Evolutionary conservation across 2,797 vertebrate species (phyloP).

Genomic region (Clarias pachynema): DNA sequence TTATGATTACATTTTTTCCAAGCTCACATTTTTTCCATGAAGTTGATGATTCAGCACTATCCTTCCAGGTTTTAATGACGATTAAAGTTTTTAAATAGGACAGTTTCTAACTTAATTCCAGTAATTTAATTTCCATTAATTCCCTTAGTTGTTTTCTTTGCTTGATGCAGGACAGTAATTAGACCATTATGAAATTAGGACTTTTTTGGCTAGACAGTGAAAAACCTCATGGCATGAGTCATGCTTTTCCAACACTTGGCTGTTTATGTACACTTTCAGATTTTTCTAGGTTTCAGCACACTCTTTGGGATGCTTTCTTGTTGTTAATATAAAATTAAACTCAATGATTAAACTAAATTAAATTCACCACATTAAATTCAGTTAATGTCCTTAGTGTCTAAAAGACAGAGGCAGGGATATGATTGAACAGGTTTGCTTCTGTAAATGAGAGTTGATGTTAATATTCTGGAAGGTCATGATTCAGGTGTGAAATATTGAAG

Average conservation of each 20-base stretch:
- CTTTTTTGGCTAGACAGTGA: not conserved
- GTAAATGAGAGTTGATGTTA: not conserved
- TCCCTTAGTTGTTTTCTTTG: too few relatives aligned
- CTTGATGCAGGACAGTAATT: too few relatives aligned
- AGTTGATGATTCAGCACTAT: too few relatives aligned
- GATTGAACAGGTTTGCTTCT: not conserved
- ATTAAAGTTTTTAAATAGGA: too few relatives aligned
- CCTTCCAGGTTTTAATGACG: too few relatives aligned
- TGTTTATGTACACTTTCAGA: not conserved
- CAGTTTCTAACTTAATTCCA: too few relatives aligned
- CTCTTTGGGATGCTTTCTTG: not conserved
- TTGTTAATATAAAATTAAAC: not conserved
- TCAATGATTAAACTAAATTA: not conserved
- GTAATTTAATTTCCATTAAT: too few relatives aligned
- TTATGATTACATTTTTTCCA: too few relatives aligned
- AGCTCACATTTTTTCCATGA: too few relatives aligned
- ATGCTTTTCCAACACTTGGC: not conserved
- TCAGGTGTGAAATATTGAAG: constrained; percentile 5
- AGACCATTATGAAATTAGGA: too few relatives aligned
- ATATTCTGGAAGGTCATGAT: constrained; percentile 1
- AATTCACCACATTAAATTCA: not conserved
- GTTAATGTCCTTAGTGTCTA: not conserved
- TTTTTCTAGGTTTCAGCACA: not conserved
- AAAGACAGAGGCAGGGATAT: not conserved
- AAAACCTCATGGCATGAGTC: not conserved